These are phyloP conservation scores for Adrianichthys oophorus DNA, from an alignment of 2,797 vertebrate genomes.

Conservation along the genomic window DNA sequence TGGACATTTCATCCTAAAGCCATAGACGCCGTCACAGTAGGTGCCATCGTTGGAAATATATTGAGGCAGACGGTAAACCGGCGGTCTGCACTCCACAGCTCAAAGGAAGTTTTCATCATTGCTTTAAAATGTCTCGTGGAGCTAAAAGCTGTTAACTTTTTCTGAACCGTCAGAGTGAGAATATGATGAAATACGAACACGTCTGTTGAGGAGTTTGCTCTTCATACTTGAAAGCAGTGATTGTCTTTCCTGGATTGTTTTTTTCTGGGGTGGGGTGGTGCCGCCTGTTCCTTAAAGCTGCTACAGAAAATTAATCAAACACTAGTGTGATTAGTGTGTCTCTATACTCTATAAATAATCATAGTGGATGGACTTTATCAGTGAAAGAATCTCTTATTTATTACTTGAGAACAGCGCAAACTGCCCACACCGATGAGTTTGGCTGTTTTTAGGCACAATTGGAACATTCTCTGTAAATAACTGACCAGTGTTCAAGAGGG, in stretches of 20 bases:
- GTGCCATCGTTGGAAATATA: conserved; percentile 46
- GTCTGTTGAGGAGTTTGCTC: conserved; percentile 27
- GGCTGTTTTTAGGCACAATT: conserved; percentile 8
- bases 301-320: conserved; percentile 79
- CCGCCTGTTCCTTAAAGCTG: conserved; percentile 77
- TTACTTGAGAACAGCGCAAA: conserved; percentile 32
- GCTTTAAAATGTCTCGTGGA: conserved; percentile 34
- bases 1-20: conserved; percentile 72
- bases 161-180: neutral
- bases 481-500: conserved; percentile 14
- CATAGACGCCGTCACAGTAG: conserved; percentile 56
- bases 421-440: conserved; percentile 8
- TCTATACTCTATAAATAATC: conserved; percentile 52
- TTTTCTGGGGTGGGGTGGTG: conserved; percentile 6
- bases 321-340: conserved; percentile 78
- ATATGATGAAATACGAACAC: conserved; percentile 15
- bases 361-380: conserved; percentile 71
- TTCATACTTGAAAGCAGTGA: conserved; percentile 58
- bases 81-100: conserved; percentile 15
- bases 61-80: conserved; percentile 11
- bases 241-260: conserved; percentile 45
- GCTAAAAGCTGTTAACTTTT: conserved; percentile 9
- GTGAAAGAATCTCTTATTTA: conserved; percentile 78
- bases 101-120: conserved; percentile 23
- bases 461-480: conserved; percentile 12